Percentiles rank a stretch among this genome's conserved stretches.
Evolutionary conservation across 2,113 vertebrate species (phyloP).

Genomic region (Muntiacus reevesi): DNA sequence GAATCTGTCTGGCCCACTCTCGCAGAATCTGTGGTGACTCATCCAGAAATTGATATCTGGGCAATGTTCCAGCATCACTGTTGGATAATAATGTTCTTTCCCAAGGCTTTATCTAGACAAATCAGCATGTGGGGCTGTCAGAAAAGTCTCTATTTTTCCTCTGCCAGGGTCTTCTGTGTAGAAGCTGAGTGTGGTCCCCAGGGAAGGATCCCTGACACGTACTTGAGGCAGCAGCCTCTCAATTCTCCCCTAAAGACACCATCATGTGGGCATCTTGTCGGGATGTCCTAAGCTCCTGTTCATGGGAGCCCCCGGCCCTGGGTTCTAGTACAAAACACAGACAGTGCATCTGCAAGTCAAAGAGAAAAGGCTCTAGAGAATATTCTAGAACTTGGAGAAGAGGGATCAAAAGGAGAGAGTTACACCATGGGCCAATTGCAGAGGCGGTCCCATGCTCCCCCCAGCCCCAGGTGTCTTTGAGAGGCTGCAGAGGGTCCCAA

Average conservation of each 20-base stretch:
- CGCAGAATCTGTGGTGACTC: neutral
- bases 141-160: neutral
- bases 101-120: neutral
- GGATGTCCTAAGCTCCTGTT: neutral
- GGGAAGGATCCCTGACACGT: rapidly evolving
- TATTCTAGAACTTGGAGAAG: neutral
- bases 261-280: neutral
- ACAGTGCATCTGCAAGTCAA: neutral
- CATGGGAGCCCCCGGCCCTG: neutral
- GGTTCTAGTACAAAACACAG: neutral
- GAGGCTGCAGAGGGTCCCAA: neutral
- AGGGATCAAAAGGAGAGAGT: neutral
- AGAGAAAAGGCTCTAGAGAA: neutral
- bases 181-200: neutral
- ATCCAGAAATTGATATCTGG: neutral
- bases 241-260: neutral
- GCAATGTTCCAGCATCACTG: neutral
- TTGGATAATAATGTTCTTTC: neutral
- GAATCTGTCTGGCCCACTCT: neutral
- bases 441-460: neutral
- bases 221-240: neutral
- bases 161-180: neutral
- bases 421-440: neutral
- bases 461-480: neutral
- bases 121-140: neutral